A percentile compares a stretch with the other conserved stretches of the same genome.
Conservation (phyloP, 2,888 invertebrate genomes). For the Caenorhabditis sp. region DNA sequence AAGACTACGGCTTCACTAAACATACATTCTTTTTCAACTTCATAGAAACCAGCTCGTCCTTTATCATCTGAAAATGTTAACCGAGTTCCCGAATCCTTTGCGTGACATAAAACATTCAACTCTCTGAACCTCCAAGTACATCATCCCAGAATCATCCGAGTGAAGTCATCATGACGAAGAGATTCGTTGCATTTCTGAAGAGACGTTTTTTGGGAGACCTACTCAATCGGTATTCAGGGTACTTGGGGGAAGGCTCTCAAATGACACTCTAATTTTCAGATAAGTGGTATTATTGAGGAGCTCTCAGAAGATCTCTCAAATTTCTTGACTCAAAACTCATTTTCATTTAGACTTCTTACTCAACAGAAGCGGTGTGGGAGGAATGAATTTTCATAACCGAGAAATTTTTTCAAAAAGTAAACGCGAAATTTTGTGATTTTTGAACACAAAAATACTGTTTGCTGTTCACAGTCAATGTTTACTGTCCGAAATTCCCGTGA, state of each 20-base stretch:
- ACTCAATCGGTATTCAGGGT: conserved; percentile 3
- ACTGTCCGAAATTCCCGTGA: background rate
- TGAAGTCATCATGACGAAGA: conserved; percentile 2
- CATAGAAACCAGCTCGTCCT: background rate
- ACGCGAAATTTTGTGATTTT: too few relatives aligned
- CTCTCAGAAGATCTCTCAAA: conserved; percentile 9
- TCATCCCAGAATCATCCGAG: background rate
- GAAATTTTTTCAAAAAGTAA: too few relatives aligned
- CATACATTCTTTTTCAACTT: background rate
- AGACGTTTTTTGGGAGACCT: conserved; percentile 4
- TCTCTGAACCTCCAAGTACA: background rate
- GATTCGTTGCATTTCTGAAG: conserved; percentile 48
- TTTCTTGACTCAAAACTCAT: conserved; percentile 4
- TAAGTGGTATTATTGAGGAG: conserved; percentile 12
- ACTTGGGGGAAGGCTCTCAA: background rate
- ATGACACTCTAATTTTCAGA: conserved; percentile 4
- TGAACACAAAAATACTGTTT: background rate
- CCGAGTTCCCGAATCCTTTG: background rate
- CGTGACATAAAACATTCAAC: background rate
- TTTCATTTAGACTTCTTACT: background rate
- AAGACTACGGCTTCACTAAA: background rate
- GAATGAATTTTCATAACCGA: background rate
- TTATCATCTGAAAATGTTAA: too few relatives aligned
- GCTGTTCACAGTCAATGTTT: background rate
- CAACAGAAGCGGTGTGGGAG: background rate